These are phyloP conservation scores for Enteromius thamalakanensis DNA, from an alignment of 2,797 vertebrate species.

Conservation along the genomic window DNA sequence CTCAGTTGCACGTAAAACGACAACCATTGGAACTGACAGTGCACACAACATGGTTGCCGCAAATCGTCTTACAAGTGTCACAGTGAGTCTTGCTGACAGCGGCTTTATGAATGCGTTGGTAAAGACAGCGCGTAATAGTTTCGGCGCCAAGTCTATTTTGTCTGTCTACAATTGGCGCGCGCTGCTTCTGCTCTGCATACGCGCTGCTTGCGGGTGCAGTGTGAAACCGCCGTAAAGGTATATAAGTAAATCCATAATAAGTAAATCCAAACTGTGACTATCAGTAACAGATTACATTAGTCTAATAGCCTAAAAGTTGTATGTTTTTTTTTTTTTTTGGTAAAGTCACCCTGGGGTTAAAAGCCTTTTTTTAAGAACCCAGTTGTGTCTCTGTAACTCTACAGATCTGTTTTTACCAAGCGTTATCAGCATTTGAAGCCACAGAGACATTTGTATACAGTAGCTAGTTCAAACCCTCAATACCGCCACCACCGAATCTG, in stretches of 20 bases:
- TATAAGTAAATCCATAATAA: background rate
- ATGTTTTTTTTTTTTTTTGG: background rate
- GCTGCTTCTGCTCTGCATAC: no score
- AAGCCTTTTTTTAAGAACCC: background rate
- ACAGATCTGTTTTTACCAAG: background rate
- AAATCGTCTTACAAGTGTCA: no score
- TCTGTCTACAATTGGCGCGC: no score
- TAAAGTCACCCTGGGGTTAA: background rate
- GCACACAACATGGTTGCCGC: no score
- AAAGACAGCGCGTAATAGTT: no score
- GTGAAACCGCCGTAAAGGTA: no score
- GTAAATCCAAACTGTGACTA: conserved; percentile 11
- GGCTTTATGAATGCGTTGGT: no score
- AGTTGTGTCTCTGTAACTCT: background rate
- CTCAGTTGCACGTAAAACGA: no score
- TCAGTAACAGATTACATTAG: background rate
- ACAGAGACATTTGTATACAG: background rate
- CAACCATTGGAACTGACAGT: no score
- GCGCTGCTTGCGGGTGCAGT: no score
- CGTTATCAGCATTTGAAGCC: background rate
- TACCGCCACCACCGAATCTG: background rate
- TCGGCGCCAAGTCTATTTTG: no score
- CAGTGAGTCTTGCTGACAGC: no score
- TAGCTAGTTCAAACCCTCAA: background rate
- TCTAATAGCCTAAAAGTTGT: background rate